Conservation (phyloP, 2,797 vertebrate genomes). For the Podargus strigoides region DNA sequence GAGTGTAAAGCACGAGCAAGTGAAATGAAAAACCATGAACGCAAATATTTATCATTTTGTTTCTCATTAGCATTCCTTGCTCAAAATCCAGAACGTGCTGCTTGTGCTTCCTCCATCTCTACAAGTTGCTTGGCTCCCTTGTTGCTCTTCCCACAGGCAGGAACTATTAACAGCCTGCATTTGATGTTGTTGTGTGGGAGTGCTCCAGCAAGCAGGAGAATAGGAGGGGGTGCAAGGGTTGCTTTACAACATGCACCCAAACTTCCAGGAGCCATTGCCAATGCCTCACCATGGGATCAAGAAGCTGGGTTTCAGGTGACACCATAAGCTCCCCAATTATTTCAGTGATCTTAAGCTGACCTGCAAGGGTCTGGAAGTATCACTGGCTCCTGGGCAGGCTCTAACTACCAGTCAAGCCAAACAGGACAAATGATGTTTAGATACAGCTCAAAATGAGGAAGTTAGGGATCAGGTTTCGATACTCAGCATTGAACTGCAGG, state of each 20-base stretch:
- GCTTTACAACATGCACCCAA: neutral
- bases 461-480: neutral
- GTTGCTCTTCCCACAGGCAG: neutral
- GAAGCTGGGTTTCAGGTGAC: neutral
- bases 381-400: neutral
- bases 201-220: neutral
- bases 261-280: neutral
- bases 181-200: neutral
- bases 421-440: neutral
- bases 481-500: neutral
- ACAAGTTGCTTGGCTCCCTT: neutral
- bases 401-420: neutral
- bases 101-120: neutral
- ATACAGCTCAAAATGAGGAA: neutral
- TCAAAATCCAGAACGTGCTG: neutral
- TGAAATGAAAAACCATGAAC: neutral
- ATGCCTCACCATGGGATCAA: neutral
- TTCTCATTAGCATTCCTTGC: constrained; percentile 7
- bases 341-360: neutral
- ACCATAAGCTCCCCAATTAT: neutral
- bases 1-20: neutral
- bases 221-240: fast-evolving
- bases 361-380: neutral
- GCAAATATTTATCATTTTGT: constrained; percentile 38
- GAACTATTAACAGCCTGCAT: neutral